phyloP scores from a whole-genome alignment of 2,888 invertebrate genomes.

The Saturnia pavonia region DNA sequence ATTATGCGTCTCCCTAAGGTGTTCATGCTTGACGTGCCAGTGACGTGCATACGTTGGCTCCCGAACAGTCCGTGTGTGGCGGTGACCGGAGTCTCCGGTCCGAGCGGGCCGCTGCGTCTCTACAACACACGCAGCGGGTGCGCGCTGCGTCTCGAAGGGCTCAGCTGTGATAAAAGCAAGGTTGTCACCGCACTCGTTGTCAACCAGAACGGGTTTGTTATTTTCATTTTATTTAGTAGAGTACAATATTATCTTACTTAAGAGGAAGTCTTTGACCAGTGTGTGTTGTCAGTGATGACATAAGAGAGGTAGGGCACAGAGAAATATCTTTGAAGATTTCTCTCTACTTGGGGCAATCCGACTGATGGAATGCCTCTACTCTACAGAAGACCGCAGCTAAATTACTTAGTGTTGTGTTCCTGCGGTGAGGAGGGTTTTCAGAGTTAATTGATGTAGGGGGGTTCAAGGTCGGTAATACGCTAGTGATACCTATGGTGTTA shows the following conservation, averaged over 20 bases:
- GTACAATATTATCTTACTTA: neutral
- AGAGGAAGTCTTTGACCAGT: too few relatives aligned
- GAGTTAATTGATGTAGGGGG: too few relatives aligned
- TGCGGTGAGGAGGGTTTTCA: too few relatives aligned
- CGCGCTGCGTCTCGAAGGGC: conserved; percentile 47
- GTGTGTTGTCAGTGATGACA: too few relatives aligned
- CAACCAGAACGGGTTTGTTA: conserved; percentile 51
- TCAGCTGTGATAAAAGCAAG: conserved; percentile 33
- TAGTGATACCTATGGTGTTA: too few relatives aligned
- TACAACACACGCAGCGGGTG: conserved; percentile 52
- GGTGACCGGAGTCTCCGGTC: conserved; percentile 46
- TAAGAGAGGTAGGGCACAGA: too few relatives aligned
- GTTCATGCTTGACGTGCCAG: conserved; percentile 48
- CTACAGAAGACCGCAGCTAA: too few relatives aligned
- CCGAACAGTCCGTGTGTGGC: conserved; percentile 50
- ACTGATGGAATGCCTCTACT: too few relatives aligned
- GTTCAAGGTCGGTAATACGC: too few relatives aligned
- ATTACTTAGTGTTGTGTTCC: too few relatives aligned
- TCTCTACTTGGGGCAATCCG: too few relatives aligned
- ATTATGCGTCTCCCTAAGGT: conserved; percentile 42
- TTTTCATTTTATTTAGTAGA: neutral
- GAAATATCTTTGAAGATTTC: too few relatives aligned
- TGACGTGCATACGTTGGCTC: conserved; percentile 62
- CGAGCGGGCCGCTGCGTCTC: conserved; percentile 40
- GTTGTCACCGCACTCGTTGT: conserved; percentile 49